Percentiles rank a stretch among this genome's conserved stretches.
Conservation (phyloP, 1,140 invertebrate genomes). For the Dolichoris vasculosae region DNA sequence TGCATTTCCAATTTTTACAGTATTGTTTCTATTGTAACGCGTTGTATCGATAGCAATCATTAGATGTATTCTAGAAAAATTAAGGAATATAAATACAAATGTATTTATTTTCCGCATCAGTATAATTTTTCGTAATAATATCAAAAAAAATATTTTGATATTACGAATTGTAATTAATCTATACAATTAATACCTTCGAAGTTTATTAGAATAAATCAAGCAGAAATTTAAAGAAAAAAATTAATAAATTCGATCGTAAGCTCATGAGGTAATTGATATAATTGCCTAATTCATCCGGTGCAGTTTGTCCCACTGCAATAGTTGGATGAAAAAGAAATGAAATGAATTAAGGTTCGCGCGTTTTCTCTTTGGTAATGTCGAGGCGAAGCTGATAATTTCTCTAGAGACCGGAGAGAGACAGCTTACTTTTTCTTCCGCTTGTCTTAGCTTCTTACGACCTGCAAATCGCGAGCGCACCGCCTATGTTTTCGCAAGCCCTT, state of each 20-base stretch:
- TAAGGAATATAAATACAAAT: too few species aligned
- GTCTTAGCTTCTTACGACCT: conserved; percentile 33
- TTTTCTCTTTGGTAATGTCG: conserved; percentile 3
- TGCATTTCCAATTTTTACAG: too few species aligned
- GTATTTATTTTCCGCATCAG: too few species aligned
- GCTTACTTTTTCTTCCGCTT: conserved; percentile 42
- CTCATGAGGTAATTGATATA: conserved; percentile 28
- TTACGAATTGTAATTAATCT: too few species aligned
- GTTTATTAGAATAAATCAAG: not conserved
- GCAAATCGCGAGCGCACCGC: conserved; percentile 21
- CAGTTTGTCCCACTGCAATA: not conserved
- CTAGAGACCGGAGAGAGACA: conserved; percentile 47
- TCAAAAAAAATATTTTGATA: too few species aligned
- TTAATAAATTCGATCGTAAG: not conserved
- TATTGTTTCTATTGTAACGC: too few species aligned
- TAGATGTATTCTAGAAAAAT: too few species aligned
- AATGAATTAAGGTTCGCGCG: conserved; percentile 25
- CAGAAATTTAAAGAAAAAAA: not conserved
- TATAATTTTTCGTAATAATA: too few species aligned
- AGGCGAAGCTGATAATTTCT: conserved; percentile 59
- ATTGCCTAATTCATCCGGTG: conserved; percentile 9
- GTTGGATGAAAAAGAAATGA: not conserved
- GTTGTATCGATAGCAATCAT: too few species aligned
- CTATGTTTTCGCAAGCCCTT: not conserved
- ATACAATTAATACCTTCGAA: too few species aligned